Evolutionary conservation across 2,888 invertebrate genomes (phyloP), one percentile per base, ranked within the genome.

Genomic region (Chaetogeoica ovagalla): DNA sequence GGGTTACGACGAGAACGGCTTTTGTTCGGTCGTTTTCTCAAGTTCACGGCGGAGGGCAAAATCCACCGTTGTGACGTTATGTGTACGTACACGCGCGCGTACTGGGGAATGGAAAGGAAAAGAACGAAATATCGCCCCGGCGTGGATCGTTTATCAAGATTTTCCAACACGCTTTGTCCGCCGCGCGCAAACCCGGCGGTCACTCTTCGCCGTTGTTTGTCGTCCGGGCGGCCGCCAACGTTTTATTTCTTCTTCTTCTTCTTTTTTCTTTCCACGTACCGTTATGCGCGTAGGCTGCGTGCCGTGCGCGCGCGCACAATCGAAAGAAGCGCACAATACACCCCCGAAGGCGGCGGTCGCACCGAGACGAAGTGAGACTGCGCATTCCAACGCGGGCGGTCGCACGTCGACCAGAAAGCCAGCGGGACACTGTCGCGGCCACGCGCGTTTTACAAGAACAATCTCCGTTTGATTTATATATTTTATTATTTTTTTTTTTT

Each of bases 81-180:
- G 30, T 30, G 4, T 30, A 30, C 57, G 57, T 63, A 55, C 74
- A n/a, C 15, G 55, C 8, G 30, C 4, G 1, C 4, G 4, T 30
- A 30, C 30, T 4, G 30, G 30, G 30, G n/a, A n/a, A n/a, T 7
- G 13, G 19, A 6, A 43, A 7, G 11, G 62, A 52, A 30, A 72
- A 7, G 39, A 7, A 43, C 23, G 59, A 75, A 75, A 68, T 66
- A 77, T 77, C 59, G 69, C 21, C 69, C 76, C 59, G 76, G 30
- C 30, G 30, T 30, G 37, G 77, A 77, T 77, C 77, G 77, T 77
- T 77, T 77, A 77, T 77, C 77, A 77, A 77, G 77, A 77, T 77
- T 70, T 77, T 19, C 62, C 52, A 62, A 30, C 2, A 30, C 30
- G 60, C 69, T 77, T 77, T 77, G 77, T 74, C 74, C 70, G 37